phyloP scores from a whole-genome alignment of 2,797 vertebrate genomes.

The Sebastes baramenuke region DNA sequence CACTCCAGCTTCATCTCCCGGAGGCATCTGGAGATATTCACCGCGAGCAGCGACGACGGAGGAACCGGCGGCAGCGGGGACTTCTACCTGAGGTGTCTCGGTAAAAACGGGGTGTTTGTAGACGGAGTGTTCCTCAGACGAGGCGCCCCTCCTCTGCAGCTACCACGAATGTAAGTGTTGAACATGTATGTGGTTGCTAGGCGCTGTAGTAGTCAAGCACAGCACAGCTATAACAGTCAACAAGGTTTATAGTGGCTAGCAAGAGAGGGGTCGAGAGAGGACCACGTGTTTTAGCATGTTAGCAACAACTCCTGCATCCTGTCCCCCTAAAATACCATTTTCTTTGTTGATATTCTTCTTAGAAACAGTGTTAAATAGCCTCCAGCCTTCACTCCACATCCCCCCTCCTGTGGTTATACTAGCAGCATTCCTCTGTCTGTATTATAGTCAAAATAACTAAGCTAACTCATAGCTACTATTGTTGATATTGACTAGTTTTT shows the following conservation, averaged over 20 bases:
- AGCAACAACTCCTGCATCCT: conserved; percentile 61
- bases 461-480: background rate
- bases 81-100: conserved; percentile 91
- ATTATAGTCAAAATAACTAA: background rate
- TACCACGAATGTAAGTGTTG: conserved; percentile 92
- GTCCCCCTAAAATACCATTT: conserved; percentile 22
- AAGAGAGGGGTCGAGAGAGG: background rate
- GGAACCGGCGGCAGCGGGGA: conserved; percentile 75
- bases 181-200: conserved; percentile 47
- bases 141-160: conserved; percentile 93
- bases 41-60: conserved; percentile 84
- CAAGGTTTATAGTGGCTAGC: conserved; percentile 12
- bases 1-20: conserved; percentile 98
- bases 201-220: background rate
- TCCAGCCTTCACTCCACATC: background rate
- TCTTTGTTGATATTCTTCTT: conserved; percentile 76
- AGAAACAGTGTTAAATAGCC: conserved; percentile 30
- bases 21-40: conserved; percentile 93
- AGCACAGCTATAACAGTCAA: conserved; percentile 15
- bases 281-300: conserved; percentile 80
- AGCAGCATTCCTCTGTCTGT: conserved; percentile 29
- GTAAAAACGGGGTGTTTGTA: conserved; percentile 97
- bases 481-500: background rate
- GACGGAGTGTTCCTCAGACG: conserved; percentile 94
- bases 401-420: background rate